Percentiles rank a stretch among this genome's conserved stretches.
Conservation (phyloP, 2,888 invertebrate species). For the Cataglyphis livida region DNA sequence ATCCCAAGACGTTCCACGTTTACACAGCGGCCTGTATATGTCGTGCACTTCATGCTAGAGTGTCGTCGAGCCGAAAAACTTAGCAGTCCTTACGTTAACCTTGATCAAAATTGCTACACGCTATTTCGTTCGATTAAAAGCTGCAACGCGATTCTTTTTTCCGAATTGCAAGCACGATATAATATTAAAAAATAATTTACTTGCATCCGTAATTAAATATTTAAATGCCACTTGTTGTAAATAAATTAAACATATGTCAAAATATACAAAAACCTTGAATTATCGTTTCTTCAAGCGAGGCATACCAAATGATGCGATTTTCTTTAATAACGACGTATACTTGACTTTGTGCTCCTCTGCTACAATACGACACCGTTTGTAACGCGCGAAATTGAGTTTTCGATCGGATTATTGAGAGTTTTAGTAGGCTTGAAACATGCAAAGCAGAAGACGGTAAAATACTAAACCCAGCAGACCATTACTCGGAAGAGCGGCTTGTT, state of each 20-base stretch:
- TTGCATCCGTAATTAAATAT: no score
- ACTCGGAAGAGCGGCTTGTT: constrained; percentile 59
- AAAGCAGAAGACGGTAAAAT: constrained; percentile 62
- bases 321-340: neutral
- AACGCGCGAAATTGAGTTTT: constrained; percentile 45
- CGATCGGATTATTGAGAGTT: constrained; percentile 52
- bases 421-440: constrained; percentile 59
- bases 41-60: constrained; percentile 13
- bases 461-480: constrained; percentile 39
- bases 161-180: no score
- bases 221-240: neutral
- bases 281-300: neutral
- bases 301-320: neutral
- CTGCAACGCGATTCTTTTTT: neutral
- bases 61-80: constrained; percentile 42
- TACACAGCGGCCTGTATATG: constrained; percentile 75
- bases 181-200: neutral
- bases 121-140: constrained; percentile 10
- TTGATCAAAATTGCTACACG: constrained; percentile 19
- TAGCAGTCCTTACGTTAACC: constrained; percentile 31
- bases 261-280: neutral
- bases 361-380: constrained; percentile 17
- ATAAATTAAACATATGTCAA: neutral
- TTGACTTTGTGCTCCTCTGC: neutral
- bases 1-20: constrained; percentile 81